Conservation (phyloP, 2,888 invertebrate genomes). For the Eurytoma californica region DNA sequence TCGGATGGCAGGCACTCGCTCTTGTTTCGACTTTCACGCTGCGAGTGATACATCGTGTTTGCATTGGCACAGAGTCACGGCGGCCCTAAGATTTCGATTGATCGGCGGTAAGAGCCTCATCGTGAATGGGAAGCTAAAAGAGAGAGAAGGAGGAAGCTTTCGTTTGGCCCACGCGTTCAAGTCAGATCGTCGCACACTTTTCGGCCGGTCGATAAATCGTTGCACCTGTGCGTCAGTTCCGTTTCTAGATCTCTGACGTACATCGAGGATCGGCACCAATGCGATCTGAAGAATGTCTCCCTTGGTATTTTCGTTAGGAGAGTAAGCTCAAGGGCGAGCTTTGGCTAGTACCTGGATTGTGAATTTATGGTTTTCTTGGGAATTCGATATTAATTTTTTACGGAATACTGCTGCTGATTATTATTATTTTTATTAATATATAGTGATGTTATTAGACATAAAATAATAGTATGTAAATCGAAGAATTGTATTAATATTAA, state of each 20-base stretch:
- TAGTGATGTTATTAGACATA: too few relatives aligned
- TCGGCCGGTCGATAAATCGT: conserved; percentile 4
- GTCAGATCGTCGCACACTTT: conserved; percentile 13
- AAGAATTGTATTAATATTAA: too few relatives aligned
- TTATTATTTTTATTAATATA: too few relatives aligned
- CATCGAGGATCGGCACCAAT: background rate
- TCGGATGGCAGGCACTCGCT: too few relatives aligned
- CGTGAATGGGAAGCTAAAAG: background rate
- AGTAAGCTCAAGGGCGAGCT: too few relatives aligned
- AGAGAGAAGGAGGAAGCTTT: background rate
- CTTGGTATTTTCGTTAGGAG: background rate
- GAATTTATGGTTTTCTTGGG: too few relatives aligned
- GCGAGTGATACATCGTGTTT: conserved; percentile 11
- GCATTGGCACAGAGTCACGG: conserved; percentile 11
- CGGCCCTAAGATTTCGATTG: conserved; percentile 5
- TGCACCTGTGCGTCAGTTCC: background rate
- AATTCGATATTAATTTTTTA: too few relatives aligned
- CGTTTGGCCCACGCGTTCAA: background rate
- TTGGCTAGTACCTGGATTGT: too few relatives aligned
- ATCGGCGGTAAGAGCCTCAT: background rate
- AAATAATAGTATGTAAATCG: too few relatives aligned
- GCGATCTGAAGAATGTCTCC: background rate
- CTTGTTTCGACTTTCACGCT: too few relatives aligned
- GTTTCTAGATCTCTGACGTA: background rate
- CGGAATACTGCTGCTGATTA: too few relatives aligned